A percentile compares a stretch with the other conserved stretches of the same genome.
Evolutionary conservation across 2,888 invertebrate species (phyloP).

Genomic region (Dryomyza anilis): DNA sequence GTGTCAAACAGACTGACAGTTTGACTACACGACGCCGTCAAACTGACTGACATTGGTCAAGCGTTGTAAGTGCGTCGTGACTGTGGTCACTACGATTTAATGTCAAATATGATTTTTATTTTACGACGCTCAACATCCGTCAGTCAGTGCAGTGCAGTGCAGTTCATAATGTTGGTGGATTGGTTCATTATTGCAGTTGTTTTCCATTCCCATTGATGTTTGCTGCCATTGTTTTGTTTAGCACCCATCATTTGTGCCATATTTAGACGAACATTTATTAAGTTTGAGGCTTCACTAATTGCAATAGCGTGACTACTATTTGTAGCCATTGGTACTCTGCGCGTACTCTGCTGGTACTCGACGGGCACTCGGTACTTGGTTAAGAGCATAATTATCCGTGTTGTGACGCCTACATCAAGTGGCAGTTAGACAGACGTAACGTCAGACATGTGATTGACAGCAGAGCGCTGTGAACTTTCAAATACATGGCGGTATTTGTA

Average conservation of each 20-base stretch:
- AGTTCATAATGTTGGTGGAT: neutral
- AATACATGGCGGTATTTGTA: too few species aligned
- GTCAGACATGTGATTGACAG: too few species aligned
- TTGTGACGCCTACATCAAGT: neutral
- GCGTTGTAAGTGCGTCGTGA: neutral
- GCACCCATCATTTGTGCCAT: conserved; percentile 20
- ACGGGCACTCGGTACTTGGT: too few species aligned
- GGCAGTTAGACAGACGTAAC: neutral
- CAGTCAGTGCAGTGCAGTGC: conserved; percentile 3
- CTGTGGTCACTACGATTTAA: conserved; percentile 9
- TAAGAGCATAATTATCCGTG: too few species aligned
- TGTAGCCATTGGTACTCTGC: neutral
- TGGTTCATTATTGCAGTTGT: neutral
- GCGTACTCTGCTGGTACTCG: neutral
- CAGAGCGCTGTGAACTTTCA: too few species aligned
- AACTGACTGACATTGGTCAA: neutral
- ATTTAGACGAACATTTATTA: conserved; percentile 32
- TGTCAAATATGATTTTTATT: conserved; percentile 34
- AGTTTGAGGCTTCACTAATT: too few species aligned
- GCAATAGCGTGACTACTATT: neutral
- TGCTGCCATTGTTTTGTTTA: neutral
- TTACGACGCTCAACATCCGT: conserved; percentile 39
- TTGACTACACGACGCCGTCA: too few species aligned
- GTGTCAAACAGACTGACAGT: too few species aligned
- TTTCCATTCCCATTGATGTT: too few species aligned